A percentile compares a stretch with the other conserved stretches of the same genome.
These are phyloP conservation scores for Falco biarmicus DNA, from an alignment of 2,797 vertebrate species.

Conservation along the genomic window DNA sequence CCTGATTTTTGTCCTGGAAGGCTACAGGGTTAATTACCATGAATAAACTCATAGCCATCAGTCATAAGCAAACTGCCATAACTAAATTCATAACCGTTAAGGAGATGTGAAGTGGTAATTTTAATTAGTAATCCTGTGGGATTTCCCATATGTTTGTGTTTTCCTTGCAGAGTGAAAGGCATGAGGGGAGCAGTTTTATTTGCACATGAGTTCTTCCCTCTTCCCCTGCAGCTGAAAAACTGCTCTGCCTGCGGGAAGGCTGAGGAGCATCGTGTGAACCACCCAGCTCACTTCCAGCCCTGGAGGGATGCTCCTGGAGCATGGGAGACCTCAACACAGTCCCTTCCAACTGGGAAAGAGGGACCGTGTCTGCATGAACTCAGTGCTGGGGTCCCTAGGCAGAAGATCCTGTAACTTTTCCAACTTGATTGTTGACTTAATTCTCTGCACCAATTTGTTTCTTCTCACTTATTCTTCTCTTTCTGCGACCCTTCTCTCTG, in stretches of 20 bases:
- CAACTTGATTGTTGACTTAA: neutral
- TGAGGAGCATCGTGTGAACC: neutral
- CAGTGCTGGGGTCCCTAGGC: neutral
- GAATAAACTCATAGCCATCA: neutral
- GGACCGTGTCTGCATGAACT: neutral
- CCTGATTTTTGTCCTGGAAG: neutral
- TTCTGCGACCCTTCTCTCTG: neutral
- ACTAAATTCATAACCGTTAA: neutral
- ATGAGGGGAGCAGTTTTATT: neutral
- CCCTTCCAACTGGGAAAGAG: neutral
- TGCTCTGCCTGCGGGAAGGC: neutral
- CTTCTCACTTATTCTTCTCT: neutral
- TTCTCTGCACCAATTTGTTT: neutral
- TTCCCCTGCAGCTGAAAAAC: neutral
- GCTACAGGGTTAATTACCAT: neutral
- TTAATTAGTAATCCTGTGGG: neutral
- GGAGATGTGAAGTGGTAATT: neutral
- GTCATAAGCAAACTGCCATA: neutral
- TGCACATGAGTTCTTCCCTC: neutral
- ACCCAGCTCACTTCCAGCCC: neutral
- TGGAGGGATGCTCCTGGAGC: neutral
- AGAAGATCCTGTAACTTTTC: neutral
- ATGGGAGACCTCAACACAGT: neutral
- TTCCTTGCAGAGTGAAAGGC: neutral
- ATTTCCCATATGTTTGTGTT: neutral